A percentile compares a stretch with the other conserved stretches of the same genome.
phyloP scores from a whole-genome alignment of 2,113 vertebrate species.

The Neoarius graeffei region DNA sequence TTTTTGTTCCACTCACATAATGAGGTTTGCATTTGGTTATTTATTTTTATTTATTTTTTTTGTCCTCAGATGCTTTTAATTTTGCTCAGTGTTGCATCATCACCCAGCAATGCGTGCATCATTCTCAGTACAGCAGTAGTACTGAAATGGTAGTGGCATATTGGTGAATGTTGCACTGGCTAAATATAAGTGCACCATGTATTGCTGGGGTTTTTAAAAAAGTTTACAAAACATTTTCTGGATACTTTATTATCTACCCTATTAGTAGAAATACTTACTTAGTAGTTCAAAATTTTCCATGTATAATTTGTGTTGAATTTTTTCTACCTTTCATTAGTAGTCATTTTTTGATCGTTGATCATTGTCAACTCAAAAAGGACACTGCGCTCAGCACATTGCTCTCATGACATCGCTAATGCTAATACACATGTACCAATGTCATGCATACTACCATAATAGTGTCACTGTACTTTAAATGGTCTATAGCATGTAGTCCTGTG shows the following conservation, averaged over 20 bases:
- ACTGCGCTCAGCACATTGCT: background rate
- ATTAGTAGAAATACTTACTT: background rate
- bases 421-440: too few relatives aligned
- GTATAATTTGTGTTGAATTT: background rate
- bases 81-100: background rate
- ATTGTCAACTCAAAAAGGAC: background rate
- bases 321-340: too few relatives aligned
- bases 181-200: background rate
- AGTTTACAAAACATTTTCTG: background rate
- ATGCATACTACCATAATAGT: too few relatives aligned
- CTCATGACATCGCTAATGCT: background rate
- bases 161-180: background rate
- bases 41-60: background rate
- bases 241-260: background rate
- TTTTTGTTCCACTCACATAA: conserved; percentile 20
- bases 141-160: too few relatives aligned
- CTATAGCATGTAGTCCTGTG: background rate
- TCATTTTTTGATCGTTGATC: background rate
- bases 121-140: background rate
- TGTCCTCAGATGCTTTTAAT: background rate
- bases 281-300: background rate
- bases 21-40: background rate
- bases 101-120: background rate
- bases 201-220: background rate
- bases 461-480: too few relatives aligned